These are phyloP conservation scores for Carterocephalus palaemon DNA, from an alignment of 2,888 invertebrate species.

Conservation along the genomic window DNA sequence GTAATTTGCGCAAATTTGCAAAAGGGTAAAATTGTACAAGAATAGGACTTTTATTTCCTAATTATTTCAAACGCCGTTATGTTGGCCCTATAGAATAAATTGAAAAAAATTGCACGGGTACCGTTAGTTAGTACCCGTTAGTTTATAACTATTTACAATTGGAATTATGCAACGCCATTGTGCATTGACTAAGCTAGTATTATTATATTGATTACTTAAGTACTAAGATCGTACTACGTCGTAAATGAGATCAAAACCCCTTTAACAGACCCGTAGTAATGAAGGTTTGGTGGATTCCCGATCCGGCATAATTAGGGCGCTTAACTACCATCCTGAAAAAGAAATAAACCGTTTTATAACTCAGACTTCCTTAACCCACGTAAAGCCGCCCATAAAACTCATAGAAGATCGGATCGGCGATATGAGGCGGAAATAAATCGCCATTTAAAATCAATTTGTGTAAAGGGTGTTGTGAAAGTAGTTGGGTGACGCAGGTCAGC, in stretches of 20 bases:
- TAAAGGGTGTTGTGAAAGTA: conserved; percentile 69
- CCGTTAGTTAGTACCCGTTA: conserved; percentile 46
- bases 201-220: conserved; percentile 1
- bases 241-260: conserved; percentile 18
- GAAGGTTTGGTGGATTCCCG: conserved; percentile 48
- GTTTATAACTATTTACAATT: conserved; percentile 50
- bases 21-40: conserved; percentile 66
- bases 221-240: conserved; percentile 6
- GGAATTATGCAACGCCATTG: background rate
- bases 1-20: conserved; percentile 77
- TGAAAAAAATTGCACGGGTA: conserved; percentile 45
- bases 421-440: conserved; percentile 79
- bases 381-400: conserved; percentile 75
- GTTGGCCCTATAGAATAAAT: conserved; percentile 45
- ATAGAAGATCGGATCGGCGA: conserved; percentile 75
- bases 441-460: conserved; percentile 80
- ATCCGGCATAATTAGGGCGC: conserved; percentile 62
- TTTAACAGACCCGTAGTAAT: conserved; percentile 36
- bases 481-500: conserved; percentile 52
- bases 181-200: conserved; percentile 1
- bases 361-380: conserved; percentile 70
- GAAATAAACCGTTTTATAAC: conserved; percentile 78
- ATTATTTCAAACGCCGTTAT: conserved; percentile 63
- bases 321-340: conserved; percentile 61
- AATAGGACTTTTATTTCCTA: conserved; percentile 58